Evolutionary conservation across 1,140 invertebrate genomes (phyloP), one percentile per base, ranked within the genome.

Genomic region (Drusus annulatus): DNA sequence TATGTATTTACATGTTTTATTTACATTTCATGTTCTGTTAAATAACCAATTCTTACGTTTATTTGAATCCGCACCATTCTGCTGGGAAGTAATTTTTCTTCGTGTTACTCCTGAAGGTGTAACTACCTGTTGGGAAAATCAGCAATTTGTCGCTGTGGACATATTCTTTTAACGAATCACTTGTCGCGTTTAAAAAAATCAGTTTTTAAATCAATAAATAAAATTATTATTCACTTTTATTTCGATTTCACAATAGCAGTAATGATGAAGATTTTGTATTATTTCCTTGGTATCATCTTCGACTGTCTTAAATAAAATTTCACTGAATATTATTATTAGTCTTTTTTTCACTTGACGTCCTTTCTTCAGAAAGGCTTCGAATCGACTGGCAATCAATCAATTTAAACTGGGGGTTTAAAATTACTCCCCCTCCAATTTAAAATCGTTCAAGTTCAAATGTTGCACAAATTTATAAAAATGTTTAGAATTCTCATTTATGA

Each of bases 221-320:
- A 56, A 56, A 56, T 23, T 13, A 2, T 15, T 36, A 31, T 65
- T 25, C 25, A 65, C 21, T 65, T 28, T 65, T 60, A 60, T 21
- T 23, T 21, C 56, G 56, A 17, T 15, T 13, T 60, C 56, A 60
- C 56, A 60, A 60, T 60, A 60, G 17, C 13, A 45, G 54, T 10
- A 7, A 56, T 21, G n/a, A n/a, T n/a, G n/a, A n/a, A n/a, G n/a
- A n/a, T n/a, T n/a, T n/a, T n/a, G n/a, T 50, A 69, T 10, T 50
- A 69, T 69, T 69, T 69, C 65, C 65, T 69, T 23, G 65, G 65
- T 45, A 69, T 69, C 65, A 69, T 69, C 45, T 69, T 69, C 16
- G 65, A 69, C 36, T 45, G 36, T 45, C 36, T 45, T 45, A 19
- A 45, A 21, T 69, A 10, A 21, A 50, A 19, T 69, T 45, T 69